These are phyloP conservation scores for Crematogaster levior DNA, from an alignment of 2,888 invertebrate species.

Conservation along the genomic window DNA sequence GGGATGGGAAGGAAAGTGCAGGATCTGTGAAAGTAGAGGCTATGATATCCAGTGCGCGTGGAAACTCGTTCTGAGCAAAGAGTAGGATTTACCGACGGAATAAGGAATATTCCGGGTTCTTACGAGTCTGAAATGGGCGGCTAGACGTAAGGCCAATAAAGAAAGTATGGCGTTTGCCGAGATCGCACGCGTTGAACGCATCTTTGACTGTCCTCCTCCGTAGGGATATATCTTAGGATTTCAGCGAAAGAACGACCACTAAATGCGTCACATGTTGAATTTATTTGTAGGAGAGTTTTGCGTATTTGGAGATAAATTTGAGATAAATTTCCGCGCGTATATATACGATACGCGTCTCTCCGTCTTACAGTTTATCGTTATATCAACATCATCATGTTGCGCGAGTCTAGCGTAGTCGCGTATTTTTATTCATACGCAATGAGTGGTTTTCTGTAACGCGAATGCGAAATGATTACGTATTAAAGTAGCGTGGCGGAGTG, in stretches of 20 bases:
- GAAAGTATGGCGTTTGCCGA: constrained; percentile 50
- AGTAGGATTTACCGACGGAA: constrained; percentile 63
- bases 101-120: constrained; percentile 67
- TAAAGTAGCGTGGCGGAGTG: constrained; percentile 14
- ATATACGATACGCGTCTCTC: neutral
- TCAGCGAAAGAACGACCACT: neutral
- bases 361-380: neutral
- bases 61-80: constrained; percentile 56
- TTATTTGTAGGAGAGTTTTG: neutral
- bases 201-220: constrained; percentile 2
- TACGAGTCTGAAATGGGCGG: constrained; percentile 54
- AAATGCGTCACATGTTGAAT: neutral
- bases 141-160: constrained; percentile 54
- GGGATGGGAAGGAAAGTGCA: constrained; percentile 6
- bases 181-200: constrained; percentile 26
- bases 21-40: constrained; percentile 20
- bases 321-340: neutral
- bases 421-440: constrained; percentile 31
- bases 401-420: neutral
- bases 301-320: neutral
- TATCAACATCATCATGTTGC: neutral
- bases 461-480: constrained; percentile 45
- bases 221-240: neutral
- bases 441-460: constrained; percentile 37
- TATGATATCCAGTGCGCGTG: constrained; percentile 35